These are phyloP conservation scores for Tiliacea aurago DNA, from an alignment of 2,888 invertebrate species.

Conservation along the genomic window DNA sequence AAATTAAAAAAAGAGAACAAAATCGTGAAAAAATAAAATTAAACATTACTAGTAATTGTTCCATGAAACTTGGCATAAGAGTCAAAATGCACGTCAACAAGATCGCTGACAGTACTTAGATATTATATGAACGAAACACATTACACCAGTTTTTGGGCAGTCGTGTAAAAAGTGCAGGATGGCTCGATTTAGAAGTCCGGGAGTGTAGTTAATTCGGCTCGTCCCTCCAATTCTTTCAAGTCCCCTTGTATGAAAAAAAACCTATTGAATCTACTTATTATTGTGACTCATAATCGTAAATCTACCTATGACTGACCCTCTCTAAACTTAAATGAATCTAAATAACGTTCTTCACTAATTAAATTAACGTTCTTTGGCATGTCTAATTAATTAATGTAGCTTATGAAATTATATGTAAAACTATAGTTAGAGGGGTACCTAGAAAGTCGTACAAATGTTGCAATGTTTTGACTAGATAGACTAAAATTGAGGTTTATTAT, in stretches of 20 bases:
- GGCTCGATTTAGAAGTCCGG: no score
- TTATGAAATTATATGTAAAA: constrained; percentile 26
- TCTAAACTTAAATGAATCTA: constrained; percentile 16
- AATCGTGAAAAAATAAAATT: no score
- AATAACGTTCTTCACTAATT: constrained; percentile 38
- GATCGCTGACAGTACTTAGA: no score
- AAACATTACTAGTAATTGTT: no score
- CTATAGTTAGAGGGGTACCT: constrained; percentile 2
- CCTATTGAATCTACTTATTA: not conserved
- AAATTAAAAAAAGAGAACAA: no score
- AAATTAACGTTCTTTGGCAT: constrained; percentile 35
- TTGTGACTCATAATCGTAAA: constrained; percentile 18
- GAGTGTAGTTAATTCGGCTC: no score
- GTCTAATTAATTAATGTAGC: constrained; percentile 15
- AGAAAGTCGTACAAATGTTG: not conserved
- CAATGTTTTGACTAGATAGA: not conserved
- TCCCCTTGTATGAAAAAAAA: not conserved
- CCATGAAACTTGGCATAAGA: no score
- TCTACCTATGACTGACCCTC: constrained; percentile 30
- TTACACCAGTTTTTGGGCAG: no score
- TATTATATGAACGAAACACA: no score
- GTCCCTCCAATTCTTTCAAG: no score
- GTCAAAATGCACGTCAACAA: no score
- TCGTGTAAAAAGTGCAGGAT: no score
- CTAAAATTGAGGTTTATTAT: not conserved